Evolutionary conservation across 2,888 invertebrate species (phyloP), one percentile per base, ranked within the genome.

Genomic region (Trachelus stipa): DNA sequence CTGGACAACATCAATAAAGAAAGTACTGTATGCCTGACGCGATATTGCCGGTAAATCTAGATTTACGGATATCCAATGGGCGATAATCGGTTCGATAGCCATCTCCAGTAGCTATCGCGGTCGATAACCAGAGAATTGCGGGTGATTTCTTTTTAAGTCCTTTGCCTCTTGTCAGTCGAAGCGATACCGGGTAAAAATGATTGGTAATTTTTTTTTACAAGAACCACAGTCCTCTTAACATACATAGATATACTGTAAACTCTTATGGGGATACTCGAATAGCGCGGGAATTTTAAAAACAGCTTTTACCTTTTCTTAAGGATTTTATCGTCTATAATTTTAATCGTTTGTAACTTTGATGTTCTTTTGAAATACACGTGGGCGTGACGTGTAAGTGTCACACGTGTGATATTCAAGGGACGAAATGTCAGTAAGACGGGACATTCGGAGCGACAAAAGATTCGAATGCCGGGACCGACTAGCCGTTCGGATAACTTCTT

Each of bases 401-500:
- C 56, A 23, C 23, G 23, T 56, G 56, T 2, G 9, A 56, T 9
- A 23, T 9, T 56, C 56, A 23, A 23, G 23, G 23, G 56, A 56
- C 23, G 9, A 56, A 23, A 56, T 23, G 56, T 23, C 6, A 56
- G 23, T 56, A 23, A 56, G 56, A 6, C 1, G 9, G 56, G 9
- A 56, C 9, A 23, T 56, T 56, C 12, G 31, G 40, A 34, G 40
- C 77, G 73, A 71, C 30, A 71, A 71, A 71, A 34, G 34, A 71
- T 71, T 34, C 2, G 23, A 56, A 23, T 30, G 23, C 71, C 30
- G 3, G 71, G 71, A 23, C 71, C 37, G 23, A 23, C 56, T 1
- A 23, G 56, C 23, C 56, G 6, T 56, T 68, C 75, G 76, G 79
- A 82, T 86, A 84, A 85, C 86, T 85, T 88, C 84, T 87, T 88